These are phyloP conservation scores for Cephus cinctus DNA, from an alignment of 1,140 invertebrate genomes.

Conservation along the genomic window DNA sequence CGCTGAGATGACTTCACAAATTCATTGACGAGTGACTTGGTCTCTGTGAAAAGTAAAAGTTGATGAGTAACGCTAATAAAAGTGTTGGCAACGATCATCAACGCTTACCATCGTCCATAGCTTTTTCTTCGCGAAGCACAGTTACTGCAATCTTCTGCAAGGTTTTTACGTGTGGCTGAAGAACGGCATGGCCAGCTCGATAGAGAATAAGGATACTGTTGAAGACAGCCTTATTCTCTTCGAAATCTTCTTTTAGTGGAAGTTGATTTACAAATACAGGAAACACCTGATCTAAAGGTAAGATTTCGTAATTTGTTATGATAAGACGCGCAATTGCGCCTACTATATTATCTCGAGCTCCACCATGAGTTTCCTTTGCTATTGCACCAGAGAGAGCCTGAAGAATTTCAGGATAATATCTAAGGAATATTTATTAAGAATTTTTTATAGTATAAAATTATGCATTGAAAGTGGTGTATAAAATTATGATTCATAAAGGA, in stretches of 20 bases:
- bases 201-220: constrained; percentile 66
- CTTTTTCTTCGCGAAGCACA: constrained; percentile 57
- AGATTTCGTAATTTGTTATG: constrained; percentile 60
- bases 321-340: constrained; percentile 76
- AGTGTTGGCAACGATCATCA: background rate
- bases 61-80: constrained; percentile 6
- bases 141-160: constrained; percentile 59
- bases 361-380: constrained; percentile 60
- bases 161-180: constrained; percentile 55
- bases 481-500: constrained; percentile 46
- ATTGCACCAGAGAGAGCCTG: constrained; percentile 66
- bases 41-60: constrained; percentile 48
- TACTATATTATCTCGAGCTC: constrained; percentile 75
- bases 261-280: constrained; percentile 71
- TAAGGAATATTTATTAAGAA: constrained; percentile 33
- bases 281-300: constrained; percentile 71
- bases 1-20: constrained; percentile 57
- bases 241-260: constrained; percentile 73
- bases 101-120: constrained; percentile 48
- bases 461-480: background rate
- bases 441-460: background rate
- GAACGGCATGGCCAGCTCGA: constrained; percentile 56
- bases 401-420: constrained; percentile 65
- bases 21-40: constrained; percentile 49
- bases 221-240: constrained; percentile 72